These are phyloP conservation scores for Danio choprae DNA, from an alignment of 2,797 vertebrate species.

Conservation along the genomic window DNA sequence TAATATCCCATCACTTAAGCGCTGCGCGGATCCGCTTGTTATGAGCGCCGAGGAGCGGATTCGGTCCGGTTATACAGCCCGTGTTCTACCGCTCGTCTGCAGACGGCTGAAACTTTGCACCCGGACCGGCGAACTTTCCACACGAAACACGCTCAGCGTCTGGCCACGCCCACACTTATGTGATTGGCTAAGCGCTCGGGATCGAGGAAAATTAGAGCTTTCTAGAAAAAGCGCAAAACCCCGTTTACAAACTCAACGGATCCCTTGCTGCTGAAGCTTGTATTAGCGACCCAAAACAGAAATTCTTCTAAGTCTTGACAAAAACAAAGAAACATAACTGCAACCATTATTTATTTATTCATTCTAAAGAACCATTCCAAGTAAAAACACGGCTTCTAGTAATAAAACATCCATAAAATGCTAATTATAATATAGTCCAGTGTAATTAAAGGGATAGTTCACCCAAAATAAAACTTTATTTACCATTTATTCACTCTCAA, in stretches of 20 bases:
- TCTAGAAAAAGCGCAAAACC: neutral
- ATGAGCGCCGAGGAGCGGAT: neutral
- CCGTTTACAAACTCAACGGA: neutral
- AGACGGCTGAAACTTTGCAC: slow-evolving; percentile 98
- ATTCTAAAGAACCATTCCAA: neutral
- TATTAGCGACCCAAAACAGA: neutral
- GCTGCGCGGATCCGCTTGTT: neutral
- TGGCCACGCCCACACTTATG: slow-evolving; percentile 61
- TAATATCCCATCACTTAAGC: slow-evolving; percentile 12
- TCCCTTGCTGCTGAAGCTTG: no score
- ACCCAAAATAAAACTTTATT: no score
- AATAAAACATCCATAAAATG: slow-evolving; percentile 5
- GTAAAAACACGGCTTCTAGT: neutral
- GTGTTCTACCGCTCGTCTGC: slow-evolving; percentile 76
- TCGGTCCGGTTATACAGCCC: slow-evolving; percentile 27
- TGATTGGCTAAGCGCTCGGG: slow-evolving; percentile 62
- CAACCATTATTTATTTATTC: neutral
- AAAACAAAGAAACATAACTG: neutral
- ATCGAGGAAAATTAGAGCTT: neutral
- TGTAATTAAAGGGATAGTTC: neutral
- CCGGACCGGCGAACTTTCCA: slow-evolving; percentile 96
- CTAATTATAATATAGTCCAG: neutral
- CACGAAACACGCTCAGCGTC: slow-evolving; percentile 82
- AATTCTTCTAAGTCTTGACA: neutral
- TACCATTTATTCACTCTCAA: no score